Conservation (phyloP, 2,888 invertebrate species). For the Apotomis betuletana region DNA sequence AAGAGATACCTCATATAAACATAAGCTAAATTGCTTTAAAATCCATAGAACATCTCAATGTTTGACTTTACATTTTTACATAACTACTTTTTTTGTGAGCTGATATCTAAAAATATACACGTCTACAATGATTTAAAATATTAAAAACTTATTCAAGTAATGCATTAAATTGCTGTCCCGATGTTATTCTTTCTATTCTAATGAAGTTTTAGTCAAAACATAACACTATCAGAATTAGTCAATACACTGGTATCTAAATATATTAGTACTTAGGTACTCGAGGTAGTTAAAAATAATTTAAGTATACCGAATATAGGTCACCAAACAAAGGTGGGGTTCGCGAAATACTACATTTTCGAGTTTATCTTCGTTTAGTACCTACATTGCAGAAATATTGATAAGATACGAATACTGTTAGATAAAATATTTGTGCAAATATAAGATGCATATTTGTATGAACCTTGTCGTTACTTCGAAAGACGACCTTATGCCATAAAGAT, state of each 20-base stretch:
- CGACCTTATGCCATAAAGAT: not conserved
- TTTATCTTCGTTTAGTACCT: constrained; percentile 67
- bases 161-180: too few relatives aligned
- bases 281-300: constrained; percentile 62
- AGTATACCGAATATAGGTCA: constrained; percentile 69
- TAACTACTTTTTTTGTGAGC: too few relatives aligned
- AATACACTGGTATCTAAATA: not conserved
- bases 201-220: too few relatives aligned
- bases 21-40: too few relatives aligned
- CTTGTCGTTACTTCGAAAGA: constrained; percentile 46
- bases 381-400: constrained; percentile 78
- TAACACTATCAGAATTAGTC: too few relatives aligned
- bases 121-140: too few relatives aligned
- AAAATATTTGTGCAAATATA: constrained; percentile 75
- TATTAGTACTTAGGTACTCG: not conserved
- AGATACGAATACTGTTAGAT: constrained; percentile 70
- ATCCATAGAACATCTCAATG: too few relatives aligned
- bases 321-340: constrained; percentile 78
- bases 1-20: too few relatives aligned
- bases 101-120: too few relatives aligned
- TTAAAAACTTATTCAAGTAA: too few relatives aligned
- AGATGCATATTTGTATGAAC: constrained; percentile 76
- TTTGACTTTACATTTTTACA: too few relatives aligned
- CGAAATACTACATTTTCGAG: constrained; percentile 69
- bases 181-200: too few relatives aligned